A percentile compares a stretch with the other conserved stretches of the same genome.
Conservation (phyloP, 2,797 vertebrate species). For the Tenualosa thibaudeaui region DNA sequence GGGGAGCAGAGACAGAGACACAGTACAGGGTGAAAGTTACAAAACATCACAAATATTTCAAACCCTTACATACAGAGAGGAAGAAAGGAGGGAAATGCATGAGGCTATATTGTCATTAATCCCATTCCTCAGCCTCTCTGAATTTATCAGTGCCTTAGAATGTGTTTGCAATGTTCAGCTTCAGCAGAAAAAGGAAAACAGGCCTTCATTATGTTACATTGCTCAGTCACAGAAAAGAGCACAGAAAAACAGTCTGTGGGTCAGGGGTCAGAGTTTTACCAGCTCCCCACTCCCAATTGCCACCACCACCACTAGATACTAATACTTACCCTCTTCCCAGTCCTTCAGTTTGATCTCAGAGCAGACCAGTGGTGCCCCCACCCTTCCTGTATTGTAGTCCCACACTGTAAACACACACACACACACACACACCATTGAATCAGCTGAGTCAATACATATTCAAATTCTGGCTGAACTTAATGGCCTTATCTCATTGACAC, state of each 20-base stretch:
- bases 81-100: background rate
- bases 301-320: background rate
- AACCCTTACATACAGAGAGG: background rate
- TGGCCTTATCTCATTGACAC: background rate
- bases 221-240: background rate
- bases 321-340: constrained; percentile 91
- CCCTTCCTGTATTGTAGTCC: constrained; percentile 94
- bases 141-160: background rate
- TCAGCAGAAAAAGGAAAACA: background rate
- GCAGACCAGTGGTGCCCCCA: constrained; percentile 93
- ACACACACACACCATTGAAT: background rate
- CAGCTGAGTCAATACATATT: background rate
- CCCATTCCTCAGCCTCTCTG: background rate
- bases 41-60: background rate
- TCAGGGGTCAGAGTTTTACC: too few relatives aligned
- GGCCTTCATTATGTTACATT: background rate
- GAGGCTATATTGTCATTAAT: background rate
- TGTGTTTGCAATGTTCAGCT: background rate
- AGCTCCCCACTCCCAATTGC: background rate
- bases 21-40: background rate
- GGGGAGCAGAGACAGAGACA: constrained; percentile 1
- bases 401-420: constrained; percentile 74
- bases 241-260: background rate
- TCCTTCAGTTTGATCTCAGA: constrained; percentile 90
- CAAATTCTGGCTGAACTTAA: background rate